Evolutionary conservation across 2,113 vertebrate species (phyloP).

Genomic region (Aptenodytes forsteri): DNA sequence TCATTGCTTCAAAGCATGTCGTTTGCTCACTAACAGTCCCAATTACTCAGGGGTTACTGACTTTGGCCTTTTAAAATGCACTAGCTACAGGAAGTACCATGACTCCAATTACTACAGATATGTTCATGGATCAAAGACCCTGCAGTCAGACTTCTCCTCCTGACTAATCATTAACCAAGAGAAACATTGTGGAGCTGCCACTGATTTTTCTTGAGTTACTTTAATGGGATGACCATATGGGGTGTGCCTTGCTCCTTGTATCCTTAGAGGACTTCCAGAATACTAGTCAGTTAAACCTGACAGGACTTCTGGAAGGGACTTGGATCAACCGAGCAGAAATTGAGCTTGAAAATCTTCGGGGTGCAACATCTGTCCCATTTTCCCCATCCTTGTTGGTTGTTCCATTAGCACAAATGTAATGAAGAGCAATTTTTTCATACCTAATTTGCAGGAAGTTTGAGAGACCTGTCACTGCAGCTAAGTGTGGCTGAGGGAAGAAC

Average conservation of each 20-base stretch:
- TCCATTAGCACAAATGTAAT: not conserved
- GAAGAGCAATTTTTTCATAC: not conserved
- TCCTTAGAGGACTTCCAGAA: not conserved
- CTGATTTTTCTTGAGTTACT: not conserved
- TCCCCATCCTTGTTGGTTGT: not conserved
- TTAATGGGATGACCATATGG: not conserved
- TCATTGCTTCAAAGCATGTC: not conserved
- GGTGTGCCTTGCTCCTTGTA: not conserved
- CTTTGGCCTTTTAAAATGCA: conserved; percentile 16
- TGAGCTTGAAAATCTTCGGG: not conserved
- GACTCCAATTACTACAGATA: conserved; percentile 24
- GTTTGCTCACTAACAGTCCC: not conserved
- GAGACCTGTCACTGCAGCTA: not conserved
- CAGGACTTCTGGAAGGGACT: not conserved
- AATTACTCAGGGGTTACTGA: conserved; percentile 11
- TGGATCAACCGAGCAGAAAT: not conserved
- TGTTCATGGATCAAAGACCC: conserved; percentile 16
- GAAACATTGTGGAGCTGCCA: not conserved
- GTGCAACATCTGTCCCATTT: not conserved
- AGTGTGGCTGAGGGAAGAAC: not conserved
- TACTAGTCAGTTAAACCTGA: not conserved
- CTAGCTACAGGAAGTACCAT: not conserved
- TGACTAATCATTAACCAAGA: not conserved
- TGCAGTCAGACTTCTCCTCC: not conserved
- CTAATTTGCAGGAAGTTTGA: not conserved